Evolutionary conservation across 2,888 invertebrate species (phyloP).

Genomic region (Orthosia gracilis): DNA sequence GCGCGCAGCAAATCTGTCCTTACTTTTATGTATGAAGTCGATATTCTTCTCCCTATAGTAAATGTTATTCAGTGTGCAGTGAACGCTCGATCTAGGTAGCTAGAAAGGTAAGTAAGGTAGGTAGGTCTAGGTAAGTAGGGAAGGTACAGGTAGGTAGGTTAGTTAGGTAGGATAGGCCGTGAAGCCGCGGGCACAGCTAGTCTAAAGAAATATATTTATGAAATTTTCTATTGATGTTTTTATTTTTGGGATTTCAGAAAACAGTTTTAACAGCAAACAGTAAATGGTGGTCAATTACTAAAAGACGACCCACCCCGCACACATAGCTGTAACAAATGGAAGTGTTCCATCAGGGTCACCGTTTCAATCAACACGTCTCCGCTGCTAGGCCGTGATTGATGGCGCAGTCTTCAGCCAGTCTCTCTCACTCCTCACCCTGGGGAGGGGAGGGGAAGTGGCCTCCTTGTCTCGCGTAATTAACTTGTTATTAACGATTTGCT

Average conservation of each 20-base stretch:
- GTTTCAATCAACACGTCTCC: constrained; percentile 48
- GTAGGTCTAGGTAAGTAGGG: no score
- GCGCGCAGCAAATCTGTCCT: no score
- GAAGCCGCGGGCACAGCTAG: no score
- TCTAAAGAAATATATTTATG: no score
- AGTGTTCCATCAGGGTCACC: not conserved
- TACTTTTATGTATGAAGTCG: no score
- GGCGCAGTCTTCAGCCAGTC: constrained; percentile 15
- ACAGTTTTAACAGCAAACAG: not conserved
- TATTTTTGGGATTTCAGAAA: not conserved
- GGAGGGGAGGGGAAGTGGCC: not conserved
- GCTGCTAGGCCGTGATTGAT: constrained; percentile 40
- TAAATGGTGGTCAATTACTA: not conserved
- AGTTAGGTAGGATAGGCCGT: no score
- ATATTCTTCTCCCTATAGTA: no score
- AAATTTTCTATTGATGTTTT: no score
- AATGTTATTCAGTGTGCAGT: no score
- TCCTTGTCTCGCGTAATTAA: constrained; percentile 29
- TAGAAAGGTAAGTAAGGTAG: no score
- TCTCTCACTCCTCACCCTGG: not conserved
- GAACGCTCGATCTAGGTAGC: no score
- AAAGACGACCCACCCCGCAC: not conserved
- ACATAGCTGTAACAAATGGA: not conserved
- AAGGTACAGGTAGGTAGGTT: no score
- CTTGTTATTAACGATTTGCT: constrained; percentile 13